Evolutionary conservation across 35 echinoderm and acorn worm genomes (phyloP).

Genomic region (Eucidaris tribuloides): DNA sequence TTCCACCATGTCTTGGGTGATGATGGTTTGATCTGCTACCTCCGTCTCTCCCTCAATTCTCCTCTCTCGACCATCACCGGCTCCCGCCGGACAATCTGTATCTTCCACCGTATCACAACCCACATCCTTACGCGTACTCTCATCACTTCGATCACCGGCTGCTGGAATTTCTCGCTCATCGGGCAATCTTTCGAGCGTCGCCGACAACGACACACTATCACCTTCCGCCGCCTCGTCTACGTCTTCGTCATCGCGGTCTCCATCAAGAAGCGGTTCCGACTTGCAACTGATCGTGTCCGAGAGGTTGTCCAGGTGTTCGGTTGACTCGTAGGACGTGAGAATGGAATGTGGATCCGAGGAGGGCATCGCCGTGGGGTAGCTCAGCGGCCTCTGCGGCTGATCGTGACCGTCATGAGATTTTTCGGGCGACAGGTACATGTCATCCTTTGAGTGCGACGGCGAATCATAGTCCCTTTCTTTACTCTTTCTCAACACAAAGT

Average conservation of each 20-base stretch:
- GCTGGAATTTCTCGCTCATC: neutral
- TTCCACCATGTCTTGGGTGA: too few species aligned
- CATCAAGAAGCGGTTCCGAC: constrained; percentile 3
- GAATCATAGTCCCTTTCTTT: neutral
- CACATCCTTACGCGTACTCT: neutral
- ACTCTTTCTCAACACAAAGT: neutral
- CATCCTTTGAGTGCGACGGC: constrained; percentile 15
- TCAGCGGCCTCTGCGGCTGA: constrained; percentile 34
- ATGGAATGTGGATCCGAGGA: constrained; percentile 54
- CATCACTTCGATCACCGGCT: neutral
- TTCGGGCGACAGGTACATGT: constrained; percentile 37
- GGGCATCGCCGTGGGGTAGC: neutral
- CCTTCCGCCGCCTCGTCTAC: neutral
- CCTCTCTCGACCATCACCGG: neutral
- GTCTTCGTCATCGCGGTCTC: neutral
- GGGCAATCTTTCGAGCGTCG: neutral
- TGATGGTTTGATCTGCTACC: neutral
- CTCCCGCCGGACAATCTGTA: neutral
- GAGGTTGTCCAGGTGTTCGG: constrained; percentile 72
- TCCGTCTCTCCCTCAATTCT: neutral
- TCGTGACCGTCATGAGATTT: neutral
- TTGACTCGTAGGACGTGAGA: constrained; percentile 40
- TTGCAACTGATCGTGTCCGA: constrained; percentile 66
- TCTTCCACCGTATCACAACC: neutral
- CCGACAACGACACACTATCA: neutral